These are phyloP conservation scores for Acrobasis consociella DNA, from an alignment of 2,888 invertebrate genomes.

Conservation along the genomic window DNA sequence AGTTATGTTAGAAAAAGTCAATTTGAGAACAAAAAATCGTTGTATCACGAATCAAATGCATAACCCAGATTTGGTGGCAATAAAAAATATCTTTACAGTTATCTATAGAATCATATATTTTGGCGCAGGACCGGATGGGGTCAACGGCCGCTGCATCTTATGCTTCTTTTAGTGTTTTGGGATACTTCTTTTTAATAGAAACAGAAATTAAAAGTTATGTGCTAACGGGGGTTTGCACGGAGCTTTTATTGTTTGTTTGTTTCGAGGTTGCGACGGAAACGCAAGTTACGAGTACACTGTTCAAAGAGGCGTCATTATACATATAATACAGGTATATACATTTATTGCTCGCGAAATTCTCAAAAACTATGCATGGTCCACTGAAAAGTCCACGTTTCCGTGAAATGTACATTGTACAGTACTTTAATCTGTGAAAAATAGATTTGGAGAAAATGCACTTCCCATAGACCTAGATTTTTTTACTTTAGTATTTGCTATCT, in stretches of 20 bases:
- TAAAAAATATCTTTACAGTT: conserved; percentile 77
- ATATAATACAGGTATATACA: too few relatives aligned
- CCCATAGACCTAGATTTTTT: too few relatives aligned
- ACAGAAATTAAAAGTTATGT: conserved; percentile 37
- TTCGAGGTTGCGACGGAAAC: not conserved
- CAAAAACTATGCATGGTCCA: too few relatives aligned
- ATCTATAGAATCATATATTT: conserved; percentile 77
- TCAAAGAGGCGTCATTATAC: too few relatives aligned
- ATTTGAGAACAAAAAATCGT: conserved; percentile 42
- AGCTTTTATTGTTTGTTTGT: not conserved
- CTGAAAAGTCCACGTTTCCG: too few relatives aligned
- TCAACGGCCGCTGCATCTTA: conserved; percentile 59
- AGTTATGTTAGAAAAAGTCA: conserved; percentile 41
- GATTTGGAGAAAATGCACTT: too few relatives aligned
- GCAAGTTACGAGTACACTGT: too few relatives aligned
- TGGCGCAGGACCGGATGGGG: conserved; percentile 51
- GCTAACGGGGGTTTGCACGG: not conserved
- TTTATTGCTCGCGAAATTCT: too few relatives aligned
- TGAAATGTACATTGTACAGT: too few relatives aligned
- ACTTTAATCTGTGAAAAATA: too few relatives aligned
- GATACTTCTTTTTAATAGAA: conserved; percentile 46
- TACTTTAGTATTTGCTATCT: too few relatives aligned
- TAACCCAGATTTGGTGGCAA: conserved; percentile 63
- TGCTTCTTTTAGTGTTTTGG: conserved; percentile 49
- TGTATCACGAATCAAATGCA: conserved; percentile 63